phyloP scores from a whole-genome alignment of 1,140 invertebrate genomes.

The Brachionus sp. region DNA sequence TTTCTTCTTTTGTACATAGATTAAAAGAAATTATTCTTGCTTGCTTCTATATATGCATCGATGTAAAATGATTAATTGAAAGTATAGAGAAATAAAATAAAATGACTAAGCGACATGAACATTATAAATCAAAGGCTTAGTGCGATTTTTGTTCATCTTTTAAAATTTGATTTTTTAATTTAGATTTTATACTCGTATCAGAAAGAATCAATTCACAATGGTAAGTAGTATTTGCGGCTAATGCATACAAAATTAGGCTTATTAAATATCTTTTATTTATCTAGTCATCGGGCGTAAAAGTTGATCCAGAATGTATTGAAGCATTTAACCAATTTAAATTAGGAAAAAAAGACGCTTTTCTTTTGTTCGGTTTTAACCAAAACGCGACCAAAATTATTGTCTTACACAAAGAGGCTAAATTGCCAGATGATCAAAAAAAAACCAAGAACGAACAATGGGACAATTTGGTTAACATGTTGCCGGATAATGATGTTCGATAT shows the following conservation, averaged over 20 bases:
- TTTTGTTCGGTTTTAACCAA: slow-evolving; percentile 42
- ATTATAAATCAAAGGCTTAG: slow-evolving; percentile 33
- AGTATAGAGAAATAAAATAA: slow-evolving; percentile 33
- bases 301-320: slow-evolving; percentile 43
- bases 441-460: slow-evolving; percentile 33
- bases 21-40: neutral
- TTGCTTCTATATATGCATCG: slow-evolving; percentile 28
- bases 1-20: neutral
- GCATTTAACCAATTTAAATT: slow-evolving; percentile 44
- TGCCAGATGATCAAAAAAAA: slow-evolving; percentile 5
- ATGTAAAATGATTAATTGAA: slow-evolving; percentile 36
- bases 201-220: neutral
- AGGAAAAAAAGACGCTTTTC: slow-evolving; percentile 38
- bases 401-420: neutral
- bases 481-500: slow-evolving; percentile 45
- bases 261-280: neutral
- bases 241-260: neutral
- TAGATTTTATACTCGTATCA: neutral
- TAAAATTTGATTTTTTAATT: slow-evolving; percentile 1
- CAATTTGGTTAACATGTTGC: slow-evolving; percentile 39
- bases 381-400: slow-evolving; percentile 41
- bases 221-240: neutral
- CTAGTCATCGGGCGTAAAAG: slow-evolving; percentile 47
- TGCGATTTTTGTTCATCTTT: neutral
- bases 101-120: slow-evolving; percentile 33